Evolutionary conservation across 1,140 invertebrate genomes (phyloP), one percentile per base, ranked within the genome.

Genomic region (Anastatus disparis): DNA sequence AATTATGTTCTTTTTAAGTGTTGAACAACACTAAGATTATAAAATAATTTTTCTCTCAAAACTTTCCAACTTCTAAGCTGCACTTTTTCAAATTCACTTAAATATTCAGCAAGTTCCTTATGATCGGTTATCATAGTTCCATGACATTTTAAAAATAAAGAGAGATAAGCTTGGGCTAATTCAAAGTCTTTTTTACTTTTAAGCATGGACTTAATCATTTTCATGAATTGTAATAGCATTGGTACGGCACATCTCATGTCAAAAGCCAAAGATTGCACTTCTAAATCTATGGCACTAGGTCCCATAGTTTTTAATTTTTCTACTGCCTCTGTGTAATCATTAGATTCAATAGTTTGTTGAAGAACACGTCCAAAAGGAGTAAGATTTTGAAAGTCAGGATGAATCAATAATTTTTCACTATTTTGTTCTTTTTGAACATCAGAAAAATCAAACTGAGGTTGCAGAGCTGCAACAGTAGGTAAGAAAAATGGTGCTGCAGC

Each of bases 401-500:
- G 87, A 50, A 86, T 87, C 26, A 89, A 74, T 0, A 91, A 70
- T 79, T 88, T 89, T 22, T 86, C 88, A 6, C 73, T 75, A 2
- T 84, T 75, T 7, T 80, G 50, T 1, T 85, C 78, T 13, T 78
- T 77, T 73, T 83, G 79, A 0, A 83, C 80, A 74, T 89, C 83
- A 6, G 86, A 83, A 7, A 94, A 79, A 82, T 94, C 94, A 85
- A 98, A 97, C 79, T 93, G 89, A 2, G 95, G 82, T 71, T 94
- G 90, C 12, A 97, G 83, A 2, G 94, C 94, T 0, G 94, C 89
- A 63, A 97, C 88, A 0, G 96, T 97, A 0, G 97, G 96, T 40
- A 99, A 82, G 81, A 99, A 99, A 86, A 99, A 99, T 0, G 97
- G 97, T 0, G 96, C 96, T 26, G 90, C 89, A 86, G 95, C 94